Percentiles rank a stretch among this genome's conserved stretches.
phyloP scores from a whole-genome alignment of 2,888 invertebrate genomes.

The Cecidostiba fungosa region DNA sequence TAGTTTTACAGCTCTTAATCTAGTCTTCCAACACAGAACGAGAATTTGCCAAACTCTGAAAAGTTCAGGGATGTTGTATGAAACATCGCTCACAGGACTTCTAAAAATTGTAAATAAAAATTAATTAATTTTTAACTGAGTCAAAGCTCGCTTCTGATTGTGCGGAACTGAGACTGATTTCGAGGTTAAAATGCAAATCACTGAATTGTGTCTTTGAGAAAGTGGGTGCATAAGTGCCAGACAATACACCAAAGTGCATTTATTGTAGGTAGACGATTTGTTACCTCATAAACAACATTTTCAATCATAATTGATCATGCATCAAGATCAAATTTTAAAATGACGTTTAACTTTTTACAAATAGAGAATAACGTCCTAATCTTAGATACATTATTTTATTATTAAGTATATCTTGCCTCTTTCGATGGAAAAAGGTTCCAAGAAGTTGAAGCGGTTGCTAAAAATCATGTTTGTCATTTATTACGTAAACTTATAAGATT shows the following conservation, averaged over 20 bases:
- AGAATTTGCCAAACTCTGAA: conserved; percentile 55
- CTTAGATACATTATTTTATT: conserved; percentile 56
- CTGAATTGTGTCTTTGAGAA: conserved; percentile 58
- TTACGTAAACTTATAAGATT: conserved; percentile 61
- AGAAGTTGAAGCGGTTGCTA: conserved; percentile 46
- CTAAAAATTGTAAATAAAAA: conserved; percentile 62
- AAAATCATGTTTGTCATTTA: conserved; percentile 59
- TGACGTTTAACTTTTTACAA: conserved; percentile 45
- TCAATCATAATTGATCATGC: conserved; percentile 48
- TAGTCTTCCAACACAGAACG: conserved; percentile 64
- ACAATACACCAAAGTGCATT: conserved; percentile 66
- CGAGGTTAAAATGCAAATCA: conserved; percentile 57
- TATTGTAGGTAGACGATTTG: conserved; percentile 63
- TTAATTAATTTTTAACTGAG: conserved; percentile 49
- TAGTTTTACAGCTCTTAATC: conserved; percentile 63
- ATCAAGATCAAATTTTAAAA: conserved; percentile 57
- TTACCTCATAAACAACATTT: conserved; percentile 61
- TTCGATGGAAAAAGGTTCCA: conserved; percentile 60
- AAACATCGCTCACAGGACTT: conserved; percentile 28
- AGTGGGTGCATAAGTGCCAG: conserved; percentile 63
- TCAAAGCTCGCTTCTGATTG: conserved; percentile 59
- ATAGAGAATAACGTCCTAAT: conserved; percentile 43
- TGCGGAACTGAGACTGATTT: conserved; percentile 63
- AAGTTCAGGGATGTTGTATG: conserved; percentile 33
- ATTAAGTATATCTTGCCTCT: conserved; percentile 60